Evolutionary conservation across 2,888 invertebrate genomes (phyloP).

Genomic region (Meiosimyza platycephala): DNA sequence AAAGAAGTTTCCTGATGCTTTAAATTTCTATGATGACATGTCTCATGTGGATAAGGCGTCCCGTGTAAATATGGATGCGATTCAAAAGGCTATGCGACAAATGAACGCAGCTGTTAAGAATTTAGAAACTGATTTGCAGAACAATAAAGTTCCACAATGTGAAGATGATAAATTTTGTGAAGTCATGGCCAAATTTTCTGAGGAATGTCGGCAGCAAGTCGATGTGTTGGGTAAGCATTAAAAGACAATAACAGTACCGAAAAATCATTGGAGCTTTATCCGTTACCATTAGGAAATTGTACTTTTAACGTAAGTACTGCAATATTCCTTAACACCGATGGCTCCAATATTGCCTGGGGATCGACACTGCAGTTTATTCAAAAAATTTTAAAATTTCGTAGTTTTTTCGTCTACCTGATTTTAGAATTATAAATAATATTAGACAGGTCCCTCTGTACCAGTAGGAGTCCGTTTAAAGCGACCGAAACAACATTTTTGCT

Average conservation of each 20-base stretch:
- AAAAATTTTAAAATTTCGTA: no score
- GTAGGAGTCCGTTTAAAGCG: no score
- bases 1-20: slow-evolving; percentile 85
- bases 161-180: slow-evolving; percentile 87
- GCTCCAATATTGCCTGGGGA: no score
- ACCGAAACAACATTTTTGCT: no score
- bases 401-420: no score
- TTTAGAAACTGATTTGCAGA: slow-evolving; percentile 90
- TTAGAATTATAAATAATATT: no score
- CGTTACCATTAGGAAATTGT: no score
- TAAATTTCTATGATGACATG: slow-evolving; percentile 88
- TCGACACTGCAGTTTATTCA: no score
- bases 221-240: slow-evolving; percentile 77
- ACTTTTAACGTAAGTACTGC: no score
- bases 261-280: neutral
- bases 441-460: no score
- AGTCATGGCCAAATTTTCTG: slow-evolving; percentile 90
- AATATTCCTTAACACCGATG: no score
- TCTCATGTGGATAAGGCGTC: slow-evolving; percentile 92
- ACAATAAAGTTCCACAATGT: slow-evolving; percentile 81
- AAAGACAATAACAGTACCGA: neutral
- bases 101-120: slow-evolving; percentile 91
- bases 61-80: slow-evolving; percentile 83
- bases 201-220: slow-evolving; percentile 86
- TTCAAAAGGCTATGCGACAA: slow-evolving; percentile 82